Evolutionary conservation across 2,888 invertebrate species (phyloP), one percentile per base, ranked within the genome.

Genomic region (Bellardia pandia): DNA sequence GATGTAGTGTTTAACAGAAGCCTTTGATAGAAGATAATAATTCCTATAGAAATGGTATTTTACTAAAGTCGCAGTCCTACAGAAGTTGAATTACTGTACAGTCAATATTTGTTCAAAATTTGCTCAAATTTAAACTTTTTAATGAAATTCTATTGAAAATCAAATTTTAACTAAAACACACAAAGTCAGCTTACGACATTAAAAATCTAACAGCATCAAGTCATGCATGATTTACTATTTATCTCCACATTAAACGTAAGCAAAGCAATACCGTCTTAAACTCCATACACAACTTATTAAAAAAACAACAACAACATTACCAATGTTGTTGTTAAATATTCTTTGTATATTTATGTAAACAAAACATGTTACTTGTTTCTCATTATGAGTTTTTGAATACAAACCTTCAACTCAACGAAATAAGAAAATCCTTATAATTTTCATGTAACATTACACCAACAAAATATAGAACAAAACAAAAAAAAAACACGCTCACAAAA

Each of bases 351-450:
- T 77, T 71, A 71, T 51, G 42, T 58, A 78, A 85, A 79, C 84
- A 78, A 79, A 85, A 79, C 74, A 85, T 74, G 78, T 84, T 60
- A 60, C 60, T 45, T 74, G 68, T 45, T 79, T 62, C 84, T 68
- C 74, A 85, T 85, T 79, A 75, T 68, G 48, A 72, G 58, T 51
- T 84, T 60, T 66, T 66, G 72, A 66, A 42, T 74, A 45, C 45
- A 9, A 11, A 69, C 51, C 60, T 82, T 69, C 7, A 66, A 40
- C 60, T 79, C 11, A 60, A n/a, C 14, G 13, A 37, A 16, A 60
- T 45, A 16, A 5, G 9, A 58, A 68, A 51, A 74, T 72, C 58
- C 78, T 62, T 68, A 79, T 74, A 74, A 85, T 85, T 75, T 85
- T 64, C 53, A 51, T 56, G 78, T 78, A 60, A 78, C 23, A 68